Conservation (phyloP, 2,888 invertebrate species). For the Phengaris alcon region DNA sequence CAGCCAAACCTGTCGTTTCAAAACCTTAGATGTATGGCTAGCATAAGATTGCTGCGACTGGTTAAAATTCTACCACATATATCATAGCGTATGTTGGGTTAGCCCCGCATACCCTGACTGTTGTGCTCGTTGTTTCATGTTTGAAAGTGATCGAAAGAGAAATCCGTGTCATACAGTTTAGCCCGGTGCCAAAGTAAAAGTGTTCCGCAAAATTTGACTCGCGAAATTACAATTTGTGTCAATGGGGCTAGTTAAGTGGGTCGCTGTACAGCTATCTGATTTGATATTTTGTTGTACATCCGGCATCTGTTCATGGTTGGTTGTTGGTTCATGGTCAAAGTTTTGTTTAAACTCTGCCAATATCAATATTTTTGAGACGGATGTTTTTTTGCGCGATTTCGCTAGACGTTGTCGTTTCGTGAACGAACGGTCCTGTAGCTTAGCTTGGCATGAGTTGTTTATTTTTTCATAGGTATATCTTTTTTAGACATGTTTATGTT, state of each 20-base stretch:
- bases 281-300: slow-evolving; percentile 59
- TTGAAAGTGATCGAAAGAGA: slow-evolving; percentile 65
- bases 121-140: not conserved
- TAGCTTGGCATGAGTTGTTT: not conserved
- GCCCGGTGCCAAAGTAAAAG: slow-evolving; percentile 73
- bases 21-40: too few species aligned
- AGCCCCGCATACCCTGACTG: not conserved
- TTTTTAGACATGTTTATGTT: not conserved
- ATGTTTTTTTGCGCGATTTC: slow-evolving; percentile 19
- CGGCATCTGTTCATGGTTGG: slow-evolving; percentile 45
- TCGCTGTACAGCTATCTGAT: slow-evolving; percentile 74
- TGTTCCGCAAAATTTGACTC: slow-evolving; percentile 75
- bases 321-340: slow-evolving; percentile 62
- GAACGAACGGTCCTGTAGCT: too few species aligned
- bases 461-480: not conserved
- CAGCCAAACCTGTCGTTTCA: too few species aligned
- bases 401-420: not conserved
- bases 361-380: slow-evolving; percentile 21
- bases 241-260: slow-evolving; percentile 74
- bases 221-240: slow-evolving; percentile 77
- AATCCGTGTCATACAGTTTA: slow-evolving; percentile 71
- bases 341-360: slow-evolving; percentile 39
- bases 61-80: not conserved
- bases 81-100: not conserved
- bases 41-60: not conserved